These are phyloP conservation scores for Amphipoea lucens DNA, from an alignment of 2,888 invertebrate genomes.

Conservation along the genomic window DNA sequence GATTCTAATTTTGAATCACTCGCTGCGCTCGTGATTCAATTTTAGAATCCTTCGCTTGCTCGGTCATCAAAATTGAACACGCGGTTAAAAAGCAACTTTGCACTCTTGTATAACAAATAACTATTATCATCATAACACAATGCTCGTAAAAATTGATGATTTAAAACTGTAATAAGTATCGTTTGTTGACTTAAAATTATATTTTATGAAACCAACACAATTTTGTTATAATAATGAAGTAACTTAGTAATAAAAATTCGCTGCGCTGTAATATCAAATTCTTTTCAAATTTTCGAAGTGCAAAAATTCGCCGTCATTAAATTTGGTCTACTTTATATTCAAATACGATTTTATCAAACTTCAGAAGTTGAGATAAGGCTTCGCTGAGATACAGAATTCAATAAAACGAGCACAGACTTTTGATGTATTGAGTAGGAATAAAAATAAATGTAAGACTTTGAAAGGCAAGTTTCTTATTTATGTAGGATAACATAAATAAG, in stretches of 20 bases:
- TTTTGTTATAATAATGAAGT: constrained; percentile 36
- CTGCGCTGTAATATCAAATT: constrained; percentile 48
- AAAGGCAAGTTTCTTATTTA: constrained; percentile 17
- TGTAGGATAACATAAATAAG: constrained; percentile 34
- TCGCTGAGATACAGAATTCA: constrained; percentile 43
- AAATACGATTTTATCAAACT: constrained; percentile 59
- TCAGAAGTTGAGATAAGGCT: constrained; percentile 45
- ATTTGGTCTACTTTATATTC: constrained; percentile 63
- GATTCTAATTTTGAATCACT: no score
- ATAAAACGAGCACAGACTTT: constrained; percentile 33
- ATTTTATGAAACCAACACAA: constrained; percentile 8
- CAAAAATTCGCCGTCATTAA: constrained; percentile 50
- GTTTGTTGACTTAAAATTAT: background rate
- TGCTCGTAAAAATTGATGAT: background rate
- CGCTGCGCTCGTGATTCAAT: no score
- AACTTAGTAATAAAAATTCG: constrained; percentile 49
- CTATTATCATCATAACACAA: background rate
- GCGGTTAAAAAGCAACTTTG: no score
- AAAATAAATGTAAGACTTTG: constrained; percentile 25
- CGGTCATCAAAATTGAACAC: no score
- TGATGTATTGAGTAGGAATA: constrained; percentile 33
- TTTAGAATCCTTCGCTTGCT: no score
- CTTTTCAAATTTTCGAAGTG: constrained; percentile 37
- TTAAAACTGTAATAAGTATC: background rate
- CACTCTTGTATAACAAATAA: no score